These are phyloP conservation scores for Nibea albiflora DNA, from an alignment of 2,113 vertebrate genomes.

Conservation along the genomic window DNA sequence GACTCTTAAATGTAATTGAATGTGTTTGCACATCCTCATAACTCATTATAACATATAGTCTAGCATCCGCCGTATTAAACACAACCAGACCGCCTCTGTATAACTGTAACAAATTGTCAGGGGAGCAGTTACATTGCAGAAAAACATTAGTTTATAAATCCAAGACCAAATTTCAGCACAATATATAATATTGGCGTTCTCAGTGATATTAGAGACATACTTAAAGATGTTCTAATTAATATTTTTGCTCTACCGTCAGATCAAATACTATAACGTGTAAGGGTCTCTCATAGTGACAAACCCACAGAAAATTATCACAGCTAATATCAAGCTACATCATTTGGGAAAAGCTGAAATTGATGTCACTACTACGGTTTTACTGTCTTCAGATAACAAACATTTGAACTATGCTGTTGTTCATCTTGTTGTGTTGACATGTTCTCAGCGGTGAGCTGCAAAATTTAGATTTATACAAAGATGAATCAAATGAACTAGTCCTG, in stretches of 20 bases:
- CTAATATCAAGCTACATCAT: not conserved
- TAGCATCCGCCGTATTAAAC: not conserved
- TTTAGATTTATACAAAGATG: slow-evolving; percentile 35
- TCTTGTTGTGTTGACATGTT: not conserved
- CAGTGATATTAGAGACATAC: not conserved
- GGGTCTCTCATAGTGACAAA: not conserved
- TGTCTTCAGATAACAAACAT: not conserved
- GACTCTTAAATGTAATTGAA: not conserved
- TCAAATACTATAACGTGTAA: not conserved
- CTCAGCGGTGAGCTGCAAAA: slow-evolving; percentile 6
- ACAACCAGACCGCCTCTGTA: not conserved
- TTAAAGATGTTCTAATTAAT: not conserved
- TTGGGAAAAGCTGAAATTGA: not conserved
- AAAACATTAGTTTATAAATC: not conserved
- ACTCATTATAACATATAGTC: not conserved
- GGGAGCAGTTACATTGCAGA: not conserved
- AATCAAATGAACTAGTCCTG: slow-evolving; percentile 20
- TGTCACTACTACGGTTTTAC: not conserved
- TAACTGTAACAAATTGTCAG: not conserved
- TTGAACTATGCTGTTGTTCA: not conserved
- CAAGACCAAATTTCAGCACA: no score
- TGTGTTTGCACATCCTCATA: slow-evolving; percentile 8
- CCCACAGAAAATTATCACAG: not conserved
- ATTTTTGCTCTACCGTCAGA: not conserved
- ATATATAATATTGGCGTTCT: not conserved